Evolutionary conservation across 92 coral and sea anemone species (phyloP).

Genomic region (Zoanthus solanderi): DNA sequence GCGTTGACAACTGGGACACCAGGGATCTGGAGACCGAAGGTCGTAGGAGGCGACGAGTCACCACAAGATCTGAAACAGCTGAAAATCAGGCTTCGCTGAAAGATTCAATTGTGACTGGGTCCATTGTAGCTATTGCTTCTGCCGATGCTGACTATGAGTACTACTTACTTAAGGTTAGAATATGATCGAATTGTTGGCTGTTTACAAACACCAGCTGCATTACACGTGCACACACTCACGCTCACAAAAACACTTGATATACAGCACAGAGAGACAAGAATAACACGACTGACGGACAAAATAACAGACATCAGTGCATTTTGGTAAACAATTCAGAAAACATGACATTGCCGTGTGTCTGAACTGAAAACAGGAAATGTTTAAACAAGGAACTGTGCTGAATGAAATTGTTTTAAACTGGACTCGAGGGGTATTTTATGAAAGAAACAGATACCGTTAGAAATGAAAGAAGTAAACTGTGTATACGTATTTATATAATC

Average conservation of each 20-base stretch:
- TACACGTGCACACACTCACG: no score
- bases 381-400: not conserved
- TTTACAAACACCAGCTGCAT: no score
- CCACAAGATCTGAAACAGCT: slow-evolving; percentile 32
- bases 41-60: not conserved
- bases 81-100: slow-evolving; percentile 17
- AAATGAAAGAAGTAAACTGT: no score
- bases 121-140: slow-evolving; percentile 62
- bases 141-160: slow-evolving; percentile 53
- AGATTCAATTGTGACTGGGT: slow-evolving; percentile 35
- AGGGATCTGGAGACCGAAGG: slow-evolving; percentile 12
- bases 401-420: not conserved
- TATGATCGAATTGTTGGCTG: no score
- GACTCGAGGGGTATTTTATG: not conserved
- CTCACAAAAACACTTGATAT: no score
- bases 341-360: not conserved
- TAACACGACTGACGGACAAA: no score
- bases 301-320: no score
- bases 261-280: no score
- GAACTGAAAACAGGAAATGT: not conserved
- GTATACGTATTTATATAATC: not conserved
- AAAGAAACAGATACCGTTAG: not conserved
- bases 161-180: slow-evolving; percentile 42
- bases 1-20: slow-evolving; percentile 45
- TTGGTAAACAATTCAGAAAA: no score